Conservation (phyloP, 2,113 vertebrate genomes). For the Pimephales promelas region DNA sequence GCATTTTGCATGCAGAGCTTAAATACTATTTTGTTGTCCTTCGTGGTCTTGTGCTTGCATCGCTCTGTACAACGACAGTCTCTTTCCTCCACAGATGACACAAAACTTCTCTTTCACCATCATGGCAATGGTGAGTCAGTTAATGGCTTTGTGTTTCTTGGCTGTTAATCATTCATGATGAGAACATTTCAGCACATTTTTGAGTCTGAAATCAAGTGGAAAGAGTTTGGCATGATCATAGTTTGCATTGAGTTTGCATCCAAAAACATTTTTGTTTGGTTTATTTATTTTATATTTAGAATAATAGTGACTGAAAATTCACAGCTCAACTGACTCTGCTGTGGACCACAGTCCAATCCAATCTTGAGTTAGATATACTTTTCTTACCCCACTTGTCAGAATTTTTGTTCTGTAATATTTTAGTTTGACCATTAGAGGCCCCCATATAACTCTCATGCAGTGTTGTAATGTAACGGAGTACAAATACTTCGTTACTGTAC, state of each 20-base stretch:
- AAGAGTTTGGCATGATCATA: neutral
- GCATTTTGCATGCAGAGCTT: conserved; percentile 45
- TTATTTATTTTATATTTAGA: no score
- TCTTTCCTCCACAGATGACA: conserved; percentile 77
- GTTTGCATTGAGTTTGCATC: neutral
- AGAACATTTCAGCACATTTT: neutral
- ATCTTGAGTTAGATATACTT: no score
- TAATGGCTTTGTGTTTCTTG: conserved; percentile 28
- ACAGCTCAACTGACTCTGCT: no score
- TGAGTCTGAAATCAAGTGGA: neutral
- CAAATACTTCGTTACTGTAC: no score
- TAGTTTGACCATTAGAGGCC: neutral
- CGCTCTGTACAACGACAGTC: conserved; percentile 50
- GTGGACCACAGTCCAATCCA: no score
- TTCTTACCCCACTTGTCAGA: neutral
- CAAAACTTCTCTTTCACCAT: conserved; percentile 75
- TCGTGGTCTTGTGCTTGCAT: conserved; percentile 43
- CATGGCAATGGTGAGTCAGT: conserved; percentile 77
- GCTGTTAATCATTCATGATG: neutral
- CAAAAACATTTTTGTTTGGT: no score
- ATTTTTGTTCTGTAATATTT: neutral
- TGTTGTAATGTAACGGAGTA: no score
- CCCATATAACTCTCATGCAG: neutral
- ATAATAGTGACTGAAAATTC: no score
- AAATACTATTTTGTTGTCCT: conserved; percentile 37